phyloP scores from a whole-genome alignment of 1,140 invertebrate species.

The Physella acuta region DNA sequence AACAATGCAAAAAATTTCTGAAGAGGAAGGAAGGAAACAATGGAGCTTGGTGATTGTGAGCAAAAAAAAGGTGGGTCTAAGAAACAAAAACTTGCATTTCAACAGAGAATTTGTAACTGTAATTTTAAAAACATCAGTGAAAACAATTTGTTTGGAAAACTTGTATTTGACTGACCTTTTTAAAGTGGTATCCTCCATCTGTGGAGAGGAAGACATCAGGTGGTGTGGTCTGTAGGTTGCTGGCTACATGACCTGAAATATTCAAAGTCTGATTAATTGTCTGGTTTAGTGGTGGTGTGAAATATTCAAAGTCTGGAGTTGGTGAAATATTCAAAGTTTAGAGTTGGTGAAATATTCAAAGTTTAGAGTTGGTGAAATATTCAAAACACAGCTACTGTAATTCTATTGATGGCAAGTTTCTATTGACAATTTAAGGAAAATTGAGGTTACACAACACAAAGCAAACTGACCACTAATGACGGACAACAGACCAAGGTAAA shows the following conservation, averaged over 20 bases:
- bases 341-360: neutral
- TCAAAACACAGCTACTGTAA: neutral
- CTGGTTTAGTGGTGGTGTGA: neutral
- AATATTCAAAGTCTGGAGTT: neutral
- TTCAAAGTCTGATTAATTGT: neutral
- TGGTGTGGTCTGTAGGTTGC: constrained; percentile 51
- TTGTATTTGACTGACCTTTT: constrained; percentile 47
- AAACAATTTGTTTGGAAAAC: too few species aligned
- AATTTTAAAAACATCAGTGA: too few species aligned
- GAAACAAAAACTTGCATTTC: too few species aligned
- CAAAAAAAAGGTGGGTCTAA: too few species aligned
- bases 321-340: neutral
- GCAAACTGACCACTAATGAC: too few species aligned
- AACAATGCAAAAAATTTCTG: too few species aligned
- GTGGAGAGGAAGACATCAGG: constrained; percentile 57
- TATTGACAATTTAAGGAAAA: too few species aligned
- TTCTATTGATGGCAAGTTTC: neutral
- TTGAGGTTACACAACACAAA: too few species aligned
- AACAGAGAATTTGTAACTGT: too few species aligned
- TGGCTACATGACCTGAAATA: constrained; percentile 54
- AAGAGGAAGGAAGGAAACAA: too few species aligned
- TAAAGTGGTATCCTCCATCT: constrained; percentile 60
- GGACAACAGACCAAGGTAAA: too few species aligned
- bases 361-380: neutral
- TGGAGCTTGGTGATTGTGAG: too few species aligned